These are phyloP conservation scores for Colostygia pectinataria DNA, from an alignment of 2,888 invertebrate genomes.

Conservation along the genomic window DNA sequence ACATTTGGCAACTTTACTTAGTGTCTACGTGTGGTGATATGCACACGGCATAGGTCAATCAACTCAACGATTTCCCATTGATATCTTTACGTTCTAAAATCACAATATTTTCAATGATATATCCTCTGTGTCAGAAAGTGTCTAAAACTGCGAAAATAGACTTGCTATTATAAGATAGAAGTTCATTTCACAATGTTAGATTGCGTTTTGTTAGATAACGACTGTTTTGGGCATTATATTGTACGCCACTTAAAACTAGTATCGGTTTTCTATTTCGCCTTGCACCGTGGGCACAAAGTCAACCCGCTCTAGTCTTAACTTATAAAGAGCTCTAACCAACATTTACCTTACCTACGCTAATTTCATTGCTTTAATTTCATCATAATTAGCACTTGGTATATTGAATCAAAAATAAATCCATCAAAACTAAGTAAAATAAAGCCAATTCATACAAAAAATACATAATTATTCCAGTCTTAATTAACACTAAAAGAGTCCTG, in stretches of 20 bases:
- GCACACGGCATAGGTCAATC: conserved; percentile 70
- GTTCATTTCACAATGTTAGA: conserved; percentile 9
- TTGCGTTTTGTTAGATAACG: conserved; percentile 6
- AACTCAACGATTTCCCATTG: conserved; percentile 61
- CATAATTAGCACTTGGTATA: conserved; percentile 51
- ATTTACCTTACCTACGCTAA: conserved; percentile 43
- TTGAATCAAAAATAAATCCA: conserved; percentile 29
- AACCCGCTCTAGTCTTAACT: conserved; percentile 30
- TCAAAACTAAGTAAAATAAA: conserved; percentile 49
- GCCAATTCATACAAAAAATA: conserved; percentile 45
- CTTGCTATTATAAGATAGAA: neutral
- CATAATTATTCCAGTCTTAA: conserved; percentile 52
- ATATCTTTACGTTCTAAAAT: conserved; percentile 68
- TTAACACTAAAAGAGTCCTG: conserved; percentile 41
- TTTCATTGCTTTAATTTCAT: conserved; percentile 61
- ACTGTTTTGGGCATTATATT: conserved; percentile 30
- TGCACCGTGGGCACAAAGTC: conserved; percentile 11
- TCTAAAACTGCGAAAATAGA: conserved; percentile 14
- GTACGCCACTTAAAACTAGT: conserved; percentile 31
- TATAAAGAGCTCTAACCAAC: conserved; percentile 38
- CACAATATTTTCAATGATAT: conserved; percentile 71
- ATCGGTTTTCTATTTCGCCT: conserved; percentile 33
- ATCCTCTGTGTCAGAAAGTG: conserved; percentile 33
- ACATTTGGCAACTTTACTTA: conserved; percentile 80
- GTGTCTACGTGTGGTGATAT: conserved; percentile 78